Evolutionary conservation across 2,888 invertebrate species (phyloP).

Genomic region (Brachynemurus nebulosus): DNA sequence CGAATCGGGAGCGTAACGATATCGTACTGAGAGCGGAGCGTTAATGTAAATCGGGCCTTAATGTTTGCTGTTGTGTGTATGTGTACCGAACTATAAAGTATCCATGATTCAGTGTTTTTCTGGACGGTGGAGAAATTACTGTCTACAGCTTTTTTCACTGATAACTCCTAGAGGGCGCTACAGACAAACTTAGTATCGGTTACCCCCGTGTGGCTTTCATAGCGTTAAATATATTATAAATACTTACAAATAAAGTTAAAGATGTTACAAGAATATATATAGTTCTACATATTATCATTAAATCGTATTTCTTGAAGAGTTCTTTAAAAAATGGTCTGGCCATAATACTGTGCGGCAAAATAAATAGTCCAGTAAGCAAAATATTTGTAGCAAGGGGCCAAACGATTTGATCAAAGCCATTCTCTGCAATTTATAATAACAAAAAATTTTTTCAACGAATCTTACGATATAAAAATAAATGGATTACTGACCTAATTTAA

Average conservation of each 20-base stretch:
- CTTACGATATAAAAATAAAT: not conserved
- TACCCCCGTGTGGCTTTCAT: no score
- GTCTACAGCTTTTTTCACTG: no score
- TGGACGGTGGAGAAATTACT: no score
- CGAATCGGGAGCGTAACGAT: no score
- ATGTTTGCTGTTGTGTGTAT: no score
- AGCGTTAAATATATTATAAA: not conserved
- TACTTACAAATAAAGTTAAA: not conserved
- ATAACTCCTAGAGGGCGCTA: no score
- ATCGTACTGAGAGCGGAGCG: no score
- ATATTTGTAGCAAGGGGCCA: not conserved
- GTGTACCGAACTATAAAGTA: no score
- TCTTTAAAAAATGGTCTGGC: not conserved
- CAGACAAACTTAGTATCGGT: no score
- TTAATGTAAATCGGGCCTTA: no score
- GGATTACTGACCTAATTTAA: not conserved
- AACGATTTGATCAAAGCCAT: not conserved
- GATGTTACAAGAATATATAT: conserved; percentile 2
- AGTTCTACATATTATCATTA: not conserved
- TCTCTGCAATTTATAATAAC: not conserved
- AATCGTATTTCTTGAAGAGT: not conserved
- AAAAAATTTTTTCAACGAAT: not conserved
- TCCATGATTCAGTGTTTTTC: no score
- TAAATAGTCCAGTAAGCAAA: not conserved
- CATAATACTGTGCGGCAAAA: not conserved